Evolutionary conservation across 2,888 invertebrate genomes (phyloP), one percentile per base, ranked within the genome.

Genomic region (Pachydiplax longipennis): DNA sequence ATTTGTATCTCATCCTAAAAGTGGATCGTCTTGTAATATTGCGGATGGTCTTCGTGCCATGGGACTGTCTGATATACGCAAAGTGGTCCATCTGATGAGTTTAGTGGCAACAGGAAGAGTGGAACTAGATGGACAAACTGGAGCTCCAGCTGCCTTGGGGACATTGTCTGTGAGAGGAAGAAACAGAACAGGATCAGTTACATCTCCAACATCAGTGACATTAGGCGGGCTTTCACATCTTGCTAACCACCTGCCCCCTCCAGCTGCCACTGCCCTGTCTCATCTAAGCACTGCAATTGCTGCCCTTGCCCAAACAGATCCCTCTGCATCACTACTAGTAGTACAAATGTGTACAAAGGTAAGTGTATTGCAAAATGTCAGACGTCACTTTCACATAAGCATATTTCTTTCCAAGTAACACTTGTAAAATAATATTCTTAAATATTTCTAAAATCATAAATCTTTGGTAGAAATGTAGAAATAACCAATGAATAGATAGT

Each of bases 31-130:
- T 2, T 94, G 94, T 92, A 94, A 94, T 92, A 92, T 95, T 87
- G 93, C 94, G 1, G 93, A 93, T 48, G 95, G 94, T 5, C 93
- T 95, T 90, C 94, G 94, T 91, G 93, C 94, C 22, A 94, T 95
- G 48, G 95, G 95, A n/a, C 93, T 96, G 91, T 94, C 95, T 2
- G 95, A 96, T 93, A 95, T 96, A 61, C 94, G 95, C 91, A 95
- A 95, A 92, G 94, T 96, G 0, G 95, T 96, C 0, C 94, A 95
- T 18, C 93, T 96, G 44, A 96, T 96, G 96, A 95, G 95, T 40
- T 93, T 96, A 90, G 95, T 95, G 81, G 95, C 96, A 6, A 94
- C 95, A 92, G 95, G 95, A 80, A 94, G 95, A 91, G 94, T 95
- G 48, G 95, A 95, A 92, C 93, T 94, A 12, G 87, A 87, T 58